Base-by-base conservation (phyloP, 1,140 invertebrate species). In the Adelges cooleyi region DNA sequence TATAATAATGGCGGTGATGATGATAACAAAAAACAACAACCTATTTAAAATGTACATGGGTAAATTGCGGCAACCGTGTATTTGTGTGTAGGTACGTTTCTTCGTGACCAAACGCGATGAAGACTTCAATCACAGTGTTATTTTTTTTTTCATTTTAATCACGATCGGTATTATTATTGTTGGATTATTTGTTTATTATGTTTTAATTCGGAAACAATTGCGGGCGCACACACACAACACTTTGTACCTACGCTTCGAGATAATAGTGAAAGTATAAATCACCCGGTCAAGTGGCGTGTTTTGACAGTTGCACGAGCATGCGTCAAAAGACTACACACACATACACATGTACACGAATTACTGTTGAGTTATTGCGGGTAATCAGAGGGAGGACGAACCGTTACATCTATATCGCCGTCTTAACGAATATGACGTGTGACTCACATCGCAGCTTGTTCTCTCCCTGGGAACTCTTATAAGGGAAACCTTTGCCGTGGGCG, bases 181-280 rank as follows among this genome's bases (percentile, higher is more conserved):
- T 62, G 9, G 44, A 18, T 53, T 25, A 38, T 38, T 51, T 29
- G 23, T n/a, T 53, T 54, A 15, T 25, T 22, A 17, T 59, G 27
- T 59, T 59, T 62, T 48, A 62, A 62, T 62, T 62, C 42, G 56
- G 56, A 62, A 62, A 62, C 56, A 62, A 62, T 62, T 10, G 54
- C 40, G 11, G 54, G 42, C 22, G 20, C 15, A 15, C 23, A 25
- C 29, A 18, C 9, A n/a, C 33, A 15, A n/a, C n/a, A n/a, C n/a
- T n/a, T n/a, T n/a, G n/a, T n/a, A 33, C 18, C n/a, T 20, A 23
- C 23, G n/a, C 1, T 23, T 18, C 5, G 11, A 11, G 5, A 11
- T 33, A 33, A 50, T 22, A 27, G 54, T 59, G 54, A 59, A 59
- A 59, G 54, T 62, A 62, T 62, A 62, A 62, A 62, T 62, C 56